Evolutionary conservation across 2,888 invertebrate genomes (phyloP).

Genomic region (Phrixothrix hirtus): DNA sequence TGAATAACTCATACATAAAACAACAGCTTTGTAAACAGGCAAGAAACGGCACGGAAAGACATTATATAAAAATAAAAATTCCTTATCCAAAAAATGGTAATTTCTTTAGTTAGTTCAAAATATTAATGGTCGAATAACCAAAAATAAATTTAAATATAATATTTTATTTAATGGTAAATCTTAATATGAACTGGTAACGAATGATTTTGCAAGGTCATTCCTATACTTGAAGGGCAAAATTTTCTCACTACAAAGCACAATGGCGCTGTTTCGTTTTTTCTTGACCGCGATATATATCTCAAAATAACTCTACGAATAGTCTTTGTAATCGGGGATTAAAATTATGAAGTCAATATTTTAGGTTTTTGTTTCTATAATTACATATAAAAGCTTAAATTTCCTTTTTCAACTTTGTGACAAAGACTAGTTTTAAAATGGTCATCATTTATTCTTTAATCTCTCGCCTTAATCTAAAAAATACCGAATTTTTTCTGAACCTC

Average conservation of each 20-base stretch:
- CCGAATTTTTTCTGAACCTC: not conserved
- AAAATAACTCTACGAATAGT: conserved; percentile 1
- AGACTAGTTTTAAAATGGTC: not conserved
- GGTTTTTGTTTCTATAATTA: not conserved
- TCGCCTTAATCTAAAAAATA: not conserved
- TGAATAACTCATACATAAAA: conserved; percentile 49
- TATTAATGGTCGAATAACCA: not conserved
- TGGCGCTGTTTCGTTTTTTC: conserved; percentile 20
- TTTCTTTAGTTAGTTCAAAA: not conserved
- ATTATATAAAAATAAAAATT: conserved; percentile 27
- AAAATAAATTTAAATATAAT: conserved; percentile 1
- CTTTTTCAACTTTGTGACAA: not conserved
- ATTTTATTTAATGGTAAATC: not conserved
- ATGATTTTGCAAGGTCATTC: conserved; percentile 16
- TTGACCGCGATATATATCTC: conserved; percentile 5
- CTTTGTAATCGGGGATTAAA: conserved; percentile 3
- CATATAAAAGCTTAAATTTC: not conserved
- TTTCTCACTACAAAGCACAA: conserved; percentile 24
- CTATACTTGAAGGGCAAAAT: conserved; percentile 18
- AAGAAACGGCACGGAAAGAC: conserved; percentile 19
- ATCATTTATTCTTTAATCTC: not conserved
- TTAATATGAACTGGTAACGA: conserved; percentile 12
- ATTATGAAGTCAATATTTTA: not conserved
- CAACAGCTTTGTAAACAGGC: conserved; percentile 34
- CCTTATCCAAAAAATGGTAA: conserved; percentile 1